These are phyloP conservation scores for Heliconius ismenius DNA, from an alignment of 2,888 invertebrate species.

Conservation along the genomic window DNA sequence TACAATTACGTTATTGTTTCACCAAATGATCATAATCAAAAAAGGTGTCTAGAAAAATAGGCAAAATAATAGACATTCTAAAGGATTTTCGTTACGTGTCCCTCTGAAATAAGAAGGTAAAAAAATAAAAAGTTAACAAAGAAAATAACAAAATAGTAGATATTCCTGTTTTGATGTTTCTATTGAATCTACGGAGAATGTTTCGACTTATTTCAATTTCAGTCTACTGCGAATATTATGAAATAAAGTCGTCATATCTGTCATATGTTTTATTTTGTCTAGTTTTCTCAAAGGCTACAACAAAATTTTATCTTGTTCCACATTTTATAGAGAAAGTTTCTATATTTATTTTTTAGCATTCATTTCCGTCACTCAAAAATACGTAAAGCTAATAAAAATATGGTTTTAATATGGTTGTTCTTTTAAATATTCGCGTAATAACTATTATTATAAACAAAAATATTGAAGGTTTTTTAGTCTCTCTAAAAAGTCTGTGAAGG, in stretches of 20 bases:
- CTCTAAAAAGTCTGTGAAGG: neutral
- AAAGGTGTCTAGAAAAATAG: no score
- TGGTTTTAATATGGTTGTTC: neutral
- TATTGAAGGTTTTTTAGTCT: neutral
- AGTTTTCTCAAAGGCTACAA: neutral
- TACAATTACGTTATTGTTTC: no score
- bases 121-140: neutral
- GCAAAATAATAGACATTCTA: neutral
- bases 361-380: no score
- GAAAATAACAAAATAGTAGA: neutral
- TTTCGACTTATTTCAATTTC: neutral
- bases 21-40: no score
- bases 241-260: no score
- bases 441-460: neutral
- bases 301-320: no score
- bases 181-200: neutral
- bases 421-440: neutral
- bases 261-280: neutral
- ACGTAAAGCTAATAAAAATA: no score
- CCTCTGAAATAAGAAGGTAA: neutral
- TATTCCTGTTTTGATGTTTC: neutral
- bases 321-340: no score
- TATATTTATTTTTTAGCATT: no score
- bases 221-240: neutral
- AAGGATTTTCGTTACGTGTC: neutral